Base-by-base conservation (phyloP, 2,797 vertebrate species). In the Catharus ustulatus region DNA sequence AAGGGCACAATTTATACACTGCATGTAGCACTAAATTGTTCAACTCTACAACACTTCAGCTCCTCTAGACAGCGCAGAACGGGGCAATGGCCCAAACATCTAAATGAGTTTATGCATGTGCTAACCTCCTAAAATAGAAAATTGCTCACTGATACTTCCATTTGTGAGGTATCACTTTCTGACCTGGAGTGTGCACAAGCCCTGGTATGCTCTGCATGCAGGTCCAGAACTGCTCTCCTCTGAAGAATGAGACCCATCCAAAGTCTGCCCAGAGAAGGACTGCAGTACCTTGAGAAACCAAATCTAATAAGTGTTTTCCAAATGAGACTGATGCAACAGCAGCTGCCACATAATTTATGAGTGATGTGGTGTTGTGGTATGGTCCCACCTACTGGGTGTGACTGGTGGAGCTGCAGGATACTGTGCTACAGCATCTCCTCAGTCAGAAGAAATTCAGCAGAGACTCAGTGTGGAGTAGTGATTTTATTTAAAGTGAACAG, bases 171-270 rank as follows among this genome's bases (percentile, higher is more conserved):
- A 24, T 30, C 29, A 12, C 20, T 46, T 93, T 85, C 80, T 54
- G 18, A 49, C 8, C 9, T 32, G 20, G 19, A 75, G 42, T 29
- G 13, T 27, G 3, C 34, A 54, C 0, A 0, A 84, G 5, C 6
- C 8, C 5, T 20, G 3, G 0, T 43, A 4, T 51, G 13, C 16
- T 48, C 30, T 51, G 5, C 2, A 0, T 54, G 11, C n/a, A 9
- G 15, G 22, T 16, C 30, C 24, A 64, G 27, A 91, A 51, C 26
- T 34, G 11, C 16, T 88, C 15, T 38, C 16, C 30, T 71, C 58
- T 81, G 42, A 57, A 45, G 45, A 52, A 26, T 20, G 29, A 67
- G 8, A 11, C 49, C 12, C 59, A 46, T 26, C 13, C 2, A 42
- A 51, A 73, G 32, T 8, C 3, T 40, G 15, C 3, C 12, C 36